phyloP scores from a whole-genome alignment of 1,140 invertebrate genomes.

The Ruditapes philippinarum region DNA sequence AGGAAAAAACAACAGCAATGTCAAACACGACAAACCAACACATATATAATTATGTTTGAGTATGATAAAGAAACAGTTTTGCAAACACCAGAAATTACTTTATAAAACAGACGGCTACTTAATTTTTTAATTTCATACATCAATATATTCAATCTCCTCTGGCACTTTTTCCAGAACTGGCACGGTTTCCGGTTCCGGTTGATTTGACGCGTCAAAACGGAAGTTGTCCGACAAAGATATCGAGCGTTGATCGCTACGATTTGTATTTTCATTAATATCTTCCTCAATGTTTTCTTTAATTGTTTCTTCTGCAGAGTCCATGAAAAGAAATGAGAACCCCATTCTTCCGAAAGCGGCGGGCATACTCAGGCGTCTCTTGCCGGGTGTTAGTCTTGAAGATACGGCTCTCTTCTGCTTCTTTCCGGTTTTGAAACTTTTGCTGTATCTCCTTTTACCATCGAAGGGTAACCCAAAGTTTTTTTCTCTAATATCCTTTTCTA shows the following conservation, averaged over 20 bases:
- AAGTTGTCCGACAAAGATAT: neutral
- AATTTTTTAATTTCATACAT: neutral
- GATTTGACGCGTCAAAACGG: neutral
- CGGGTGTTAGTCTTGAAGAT: neutral
- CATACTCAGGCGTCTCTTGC: neutral
- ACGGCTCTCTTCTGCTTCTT: neutral
- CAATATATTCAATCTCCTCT: neutral
- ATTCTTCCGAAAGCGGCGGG: constrained; percentile 18
- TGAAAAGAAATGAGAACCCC: constrained; percentile 48
- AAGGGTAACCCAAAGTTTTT: neutral
- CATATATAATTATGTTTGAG: too few species aligned
- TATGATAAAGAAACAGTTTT: too few species aligned
- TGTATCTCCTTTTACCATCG: neutral
- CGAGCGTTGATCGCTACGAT: neutral
- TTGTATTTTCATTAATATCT: neutral
- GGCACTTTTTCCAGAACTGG: neutral
- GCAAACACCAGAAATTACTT: too few species aligned
- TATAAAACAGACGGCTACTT: too few species aligned
- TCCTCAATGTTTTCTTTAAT: neutral
- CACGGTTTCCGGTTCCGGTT: neutral
- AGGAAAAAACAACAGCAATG: too few species aligned
- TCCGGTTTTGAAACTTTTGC: neutral
- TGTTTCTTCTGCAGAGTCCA: neutral
- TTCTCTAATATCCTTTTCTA: neutral
- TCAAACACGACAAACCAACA: too few species aligned